Percentiles rank a stretch among this genome's conserved stretches.
Conservation (phyloP, 2,797 vertebrate genomes). For the Tauraco hartlaubi region DNA sequence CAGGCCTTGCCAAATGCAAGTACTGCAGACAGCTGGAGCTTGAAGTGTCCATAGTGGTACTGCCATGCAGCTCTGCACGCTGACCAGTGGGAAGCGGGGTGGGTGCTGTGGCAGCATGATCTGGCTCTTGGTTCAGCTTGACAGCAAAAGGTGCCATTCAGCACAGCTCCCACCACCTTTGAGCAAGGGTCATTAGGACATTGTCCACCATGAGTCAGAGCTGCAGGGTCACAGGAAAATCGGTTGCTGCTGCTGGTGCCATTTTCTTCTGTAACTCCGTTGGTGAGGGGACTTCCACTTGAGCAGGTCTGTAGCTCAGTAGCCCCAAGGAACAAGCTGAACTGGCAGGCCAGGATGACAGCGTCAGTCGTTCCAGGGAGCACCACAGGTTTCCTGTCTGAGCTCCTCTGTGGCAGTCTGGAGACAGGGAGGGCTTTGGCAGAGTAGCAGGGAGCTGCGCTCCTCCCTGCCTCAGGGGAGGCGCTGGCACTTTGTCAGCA, state of each 20-base stretch:
- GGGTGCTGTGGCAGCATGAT: neutral
- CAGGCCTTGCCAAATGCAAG: neutral
- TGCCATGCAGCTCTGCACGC: rapidly evolving
- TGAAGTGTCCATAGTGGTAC: rapidly evolving
- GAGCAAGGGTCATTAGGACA: neutral
- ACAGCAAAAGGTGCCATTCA: neutral
- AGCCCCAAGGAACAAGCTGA: neutral
- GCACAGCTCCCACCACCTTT: neutral
- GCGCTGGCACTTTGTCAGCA: no score
- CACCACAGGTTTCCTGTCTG: no score
- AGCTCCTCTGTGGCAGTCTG: no score
- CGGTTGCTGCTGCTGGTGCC: neutral
- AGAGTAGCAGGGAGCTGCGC: no score
- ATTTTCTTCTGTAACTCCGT: neutral
- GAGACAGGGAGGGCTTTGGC: no score
- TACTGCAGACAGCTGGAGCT: neutral
- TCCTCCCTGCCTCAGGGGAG: no score
- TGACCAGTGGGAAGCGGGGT: no score
- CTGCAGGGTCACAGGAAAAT: neutral
- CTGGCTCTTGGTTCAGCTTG: neutral
- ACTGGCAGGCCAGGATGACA: no score
- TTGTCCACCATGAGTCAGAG: neutral
- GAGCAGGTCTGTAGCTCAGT: neutral
- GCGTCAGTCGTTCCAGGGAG: no score
- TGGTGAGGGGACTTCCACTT: neutral